Base-by-base conservation (phyloP, 2,797 vertebrate species). In the Manis javanica region DNA sequence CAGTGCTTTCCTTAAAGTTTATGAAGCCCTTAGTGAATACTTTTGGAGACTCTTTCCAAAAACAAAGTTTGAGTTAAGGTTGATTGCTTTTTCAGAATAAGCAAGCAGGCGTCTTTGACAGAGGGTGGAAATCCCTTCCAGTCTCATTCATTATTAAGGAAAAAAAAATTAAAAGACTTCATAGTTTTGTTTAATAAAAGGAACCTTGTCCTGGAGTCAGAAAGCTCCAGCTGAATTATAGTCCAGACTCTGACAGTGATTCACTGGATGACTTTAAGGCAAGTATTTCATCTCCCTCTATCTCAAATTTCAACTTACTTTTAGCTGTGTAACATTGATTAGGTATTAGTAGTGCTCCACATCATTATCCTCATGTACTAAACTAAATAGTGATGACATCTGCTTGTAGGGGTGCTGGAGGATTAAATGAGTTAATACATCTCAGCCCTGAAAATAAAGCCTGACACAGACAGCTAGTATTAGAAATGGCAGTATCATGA, bases 11-110 rank as follows among this genome's bases (percentile, higher is more conserved):
- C 92, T 83, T 85, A 61, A 88, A 64, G 7, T 90, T 97, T 95
- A 86, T 69, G 86, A 94, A 97, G 78, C 37, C 72, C n/a, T 78
- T 68, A 94, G 53, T 39, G 46, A 61, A 77, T 66, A 94, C 39
- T 94, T 92, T 86, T 57, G 0, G 34, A 74, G 72, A 6, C n/a
- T 92, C 23, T 83, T 91, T 81, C 74, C 71, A 74, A 96, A 93
- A 94, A 90, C 83, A 96, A 91, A 94, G 68, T 66, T 94, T 51
- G 57, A 86, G 92, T 95, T 94, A 57, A 93, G 96, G 68, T 93
- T 87, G 78, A 85, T 91, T 86, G 19, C 90, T 94, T 90, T 94
- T 72, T 91, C 53, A 26, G 77, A 96, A 72, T 78, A 85, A 94
- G 94, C 87, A 96, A 91, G 90, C 51, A 31, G 9, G 63, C 91